phyloP scores from a whole-genome alignment of 2,113 vertebrate genomes.

The Laticauda laticaudata region DNA sequence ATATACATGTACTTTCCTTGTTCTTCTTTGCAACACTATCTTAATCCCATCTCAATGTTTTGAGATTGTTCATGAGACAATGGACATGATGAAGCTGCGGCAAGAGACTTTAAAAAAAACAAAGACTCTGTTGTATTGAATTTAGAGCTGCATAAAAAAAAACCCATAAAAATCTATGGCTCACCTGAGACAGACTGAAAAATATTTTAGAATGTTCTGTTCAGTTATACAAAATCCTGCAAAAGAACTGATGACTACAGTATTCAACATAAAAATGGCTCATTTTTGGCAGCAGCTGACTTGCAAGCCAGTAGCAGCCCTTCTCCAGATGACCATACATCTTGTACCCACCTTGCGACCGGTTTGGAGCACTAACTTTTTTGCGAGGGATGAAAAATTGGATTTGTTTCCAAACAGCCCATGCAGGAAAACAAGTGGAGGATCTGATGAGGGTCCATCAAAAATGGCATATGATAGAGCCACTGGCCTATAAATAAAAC shows the following conservation, averaged over 20 bases:
- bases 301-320: neutral
- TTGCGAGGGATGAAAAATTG: constrained; percentile 87
- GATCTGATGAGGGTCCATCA: constrained; percentile 67
- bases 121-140: neutral
- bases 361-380: constrained; percentile 80
- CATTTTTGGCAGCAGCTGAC: neutral
- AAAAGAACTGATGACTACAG: neutral
- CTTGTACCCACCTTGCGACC: constrained; percentile 80
- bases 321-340: fast-evolving
- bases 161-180: neutral
- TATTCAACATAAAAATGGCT: neutral
- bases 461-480: constrained; percentile 75
- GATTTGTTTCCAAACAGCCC: constrained; percentile 89
- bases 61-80: neutral
- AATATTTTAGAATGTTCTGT: neutral
- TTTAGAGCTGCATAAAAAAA: neutral
- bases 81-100: neutral
- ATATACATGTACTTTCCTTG: neutral
- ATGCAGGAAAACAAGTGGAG: constrained; percentile 87
- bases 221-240: neutral
- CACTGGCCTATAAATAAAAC: constrained; percentile 67
- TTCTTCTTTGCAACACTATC: neutral
- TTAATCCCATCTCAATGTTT: neutral
- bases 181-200: neutral
- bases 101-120: neutral